Evolutionary conservation across 37 sponge, comb jelly and placozoan species (phyloP).

Genomic region (Geodia barretti): DNA sequence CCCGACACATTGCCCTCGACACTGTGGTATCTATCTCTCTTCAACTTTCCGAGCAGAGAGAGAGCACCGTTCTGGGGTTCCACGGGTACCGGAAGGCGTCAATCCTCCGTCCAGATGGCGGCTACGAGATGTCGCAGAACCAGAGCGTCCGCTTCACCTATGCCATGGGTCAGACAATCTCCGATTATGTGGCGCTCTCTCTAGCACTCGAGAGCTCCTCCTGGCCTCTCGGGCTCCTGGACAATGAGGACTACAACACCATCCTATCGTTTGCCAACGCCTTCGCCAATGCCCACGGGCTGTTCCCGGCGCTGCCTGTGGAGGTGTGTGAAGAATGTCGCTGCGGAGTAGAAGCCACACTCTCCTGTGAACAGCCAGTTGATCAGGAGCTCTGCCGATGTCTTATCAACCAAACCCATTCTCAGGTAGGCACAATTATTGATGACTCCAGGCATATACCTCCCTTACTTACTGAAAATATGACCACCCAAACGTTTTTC

Average conservation of each 20-base stretch:
- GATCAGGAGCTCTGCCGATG: slow-evolving; percentile 27
- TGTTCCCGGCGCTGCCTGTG: background rate
- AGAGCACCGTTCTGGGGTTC: slow-evolving; percentile 28
- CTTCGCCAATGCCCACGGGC: background rate
- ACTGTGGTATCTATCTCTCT: slow-evolving; percentile 8
- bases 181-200: slow-evolving; percentile 53
- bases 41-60: background rate
- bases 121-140: background rate
- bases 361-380: slow-evolving; percentile 8
- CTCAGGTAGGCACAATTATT: slow-evolving; percentile 15
- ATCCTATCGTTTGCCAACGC: slow-evolving; percentile 23
- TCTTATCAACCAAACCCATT: background rate
- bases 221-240: slow-evolving; percentile 13
- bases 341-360: background rate
- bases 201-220: slow-evolving; percentile 17
- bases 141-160: background rate
- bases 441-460: too few species aligned
- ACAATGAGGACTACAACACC: background rate
- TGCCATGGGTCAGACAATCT: slow-evolving; percentile 4
- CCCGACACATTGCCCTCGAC: slow-evolving; percentile 1
- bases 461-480: too few species aligned
- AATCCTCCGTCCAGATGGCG: background rate
- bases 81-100: background rate
- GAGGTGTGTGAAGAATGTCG: slow-evolving; percentile 25
- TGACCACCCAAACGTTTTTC: too few species aligned